A percentile compares a stretch with the other conserved stretches of the same genome.
Conservation (phyloP, 2,888 invertebrate species). For the Mesochorus sp. region DNA sequence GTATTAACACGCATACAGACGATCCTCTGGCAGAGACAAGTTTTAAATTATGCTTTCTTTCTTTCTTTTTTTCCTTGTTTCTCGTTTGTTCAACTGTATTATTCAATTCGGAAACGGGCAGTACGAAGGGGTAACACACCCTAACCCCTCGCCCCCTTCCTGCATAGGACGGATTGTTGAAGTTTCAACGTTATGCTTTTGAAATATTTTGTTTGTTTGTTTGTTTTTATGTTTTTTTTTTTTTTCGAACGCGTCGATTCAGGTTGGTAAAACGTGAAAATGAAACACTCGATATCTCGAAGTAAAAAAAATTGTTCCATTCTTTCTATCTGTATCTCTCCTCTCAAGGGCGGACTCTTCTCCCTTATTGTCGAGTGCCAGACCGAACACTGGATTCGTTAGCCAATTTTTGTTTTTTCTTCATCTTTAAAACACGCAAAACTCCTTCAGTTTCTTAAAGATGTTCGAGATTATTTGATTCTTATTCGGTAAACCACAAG, state of each 20-base stretch:
- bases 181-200: conserved; percentile 45
- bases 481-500: conserved; percentile 89
- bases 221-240: conserved; percentile 8
- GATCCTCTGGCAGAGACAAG: conserved; percentile 33
- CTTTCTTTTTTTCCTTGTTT: background rate
- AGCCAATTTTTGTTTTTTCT: background rate
- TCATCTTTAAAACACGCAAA: background rate
- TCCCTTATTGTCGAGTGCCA: conserved; percentile 44
- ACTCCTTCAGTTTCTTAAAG: background rate
- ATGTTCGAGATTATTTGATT: background rate
- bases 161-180: conserved; percentile 62
- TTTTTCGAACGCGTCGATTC: conserved; percentile 9
- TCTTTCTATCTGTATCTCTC: background rate
- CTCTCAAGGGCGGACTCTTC: background rate
- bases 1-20: background rate
- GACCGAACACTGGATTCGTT: conserved; percentile 4
- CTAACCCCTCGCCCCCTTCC: conserved; percentile 21
- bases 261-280: conserved; percentile 38
- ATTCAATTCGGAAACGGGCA: conserved; percentile 50
- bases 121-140: conserved; percentile 37
- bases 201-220: conserved; percentile 21
- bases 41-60: conserved; percentile 18
- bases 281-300: conserved; percentile 28
- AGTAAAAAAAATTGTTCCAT: conserved; percentile 38
- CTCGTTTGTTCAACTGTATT: background rate